Evolutionary conservation across 1,140 invertebrate species (phyloP), one percentile per base, ranked within the genome.

Genomic region (Halictus rubicundus): DNA sequence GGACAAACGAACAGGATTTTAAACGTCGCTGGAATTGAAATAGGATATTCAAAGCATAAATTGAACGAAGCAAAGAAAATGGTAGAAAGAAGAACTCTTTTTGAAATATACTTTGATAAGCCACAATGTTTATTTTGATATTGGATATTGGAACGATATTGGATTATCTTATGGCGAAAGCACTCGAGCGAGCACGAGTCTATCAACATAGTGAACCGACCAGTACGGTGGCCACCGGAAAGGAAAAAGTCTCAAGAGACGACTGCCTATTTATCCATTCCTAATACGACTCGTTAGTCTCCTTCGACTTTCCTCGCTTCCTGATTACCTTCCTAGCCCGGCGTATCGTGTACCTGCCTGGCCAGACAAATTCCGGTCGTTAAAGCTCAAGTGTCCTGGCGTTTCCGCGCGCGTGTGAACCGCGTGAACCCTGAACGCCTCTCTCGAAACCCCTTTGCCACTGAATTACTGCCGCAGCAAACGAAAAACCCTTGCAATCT

Each of bases 261-360:
- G 64, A 42, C 52, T 57, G 39, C 69, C 66, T 77, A 73, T 69
- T 81, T 71, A 76, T 52, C 66, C 60, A 71, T 85, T 81, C 70
- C 61, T 69, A 14, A 69, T 80, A 75, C 64, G 65, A 84, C 80
- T 81, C 79, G 69, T 66, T 84, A 85, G 65, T 85, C 84, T 81
- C 73, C 69, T 39, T 81, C 73, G 70, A 84, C 52, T 78, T 85
- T 81, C 75, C 39, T 70, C 69, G 64, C 74, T 85, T 85, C 79
- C 61, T 85, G 65, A 73, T 81, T 81, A 71, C 82, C 81, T 78
- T 78, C 64, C 49, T 64, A 74, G 73, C 49, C 70, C 64, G 49
- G 42, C 27, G 70, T 32, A 66, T 74, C 66, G 59, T 83, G 70
- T 78, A 81, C 66, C 57, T 85, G 69, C 61, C 72, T 23, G 42